Evolutionary conservation across 92 coral and sea anemone genomes (phyloP).

Genomic region (Paragorgia papillata): DNA sequence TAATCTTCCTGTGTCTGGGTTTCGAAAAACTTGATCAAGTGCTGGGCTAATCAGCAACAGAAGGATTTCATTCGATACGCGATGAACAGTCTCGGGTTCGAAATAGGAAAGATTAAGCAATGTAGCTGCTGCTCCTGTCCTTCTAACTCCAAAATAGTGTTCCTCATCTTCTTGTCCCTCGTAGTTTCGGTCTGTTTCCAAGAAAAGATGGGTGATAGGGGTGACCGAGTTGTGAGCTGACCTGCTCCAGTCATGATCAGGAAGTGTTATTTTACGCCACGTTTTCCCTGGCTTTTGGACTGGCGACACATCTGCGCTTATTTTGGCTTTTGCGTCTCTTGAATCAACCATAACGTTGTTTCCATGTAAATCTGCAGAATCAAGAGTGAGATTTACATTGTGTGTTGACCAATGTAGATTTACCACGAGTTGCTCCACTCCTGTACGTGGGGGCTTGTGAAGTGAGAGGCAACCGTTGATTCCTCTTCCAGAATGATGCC

Average conservation of each 20-base stretch:
- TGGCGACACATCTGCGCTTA: too few relatives aligned
- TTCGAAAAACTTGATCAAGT: slow-evolving; percentile 56
- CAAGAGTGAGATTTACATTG: slow-evolving; percentile 65
- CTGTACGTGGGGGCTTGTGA: too few relatives aligned
- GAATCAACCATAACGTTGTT: slow-evolving; percentile 36
- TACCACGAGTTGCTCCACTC: slow-evolving; percentile 2
- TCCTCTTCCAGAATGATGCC: slow-evolving; percentile 47
- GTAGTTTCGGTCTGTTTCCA: slow-evolving; percentile 39
- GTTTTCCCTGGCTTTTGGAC: too few relatives aligned
- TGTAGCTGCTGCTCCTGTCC: slow-evolving; percentile 70
- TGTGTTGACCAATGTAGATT: slow-evolving; percentile 54
- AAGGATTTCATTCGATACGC: slow-evolving; percentile 60
- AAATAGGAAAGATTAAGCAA: too few relatives aligned
- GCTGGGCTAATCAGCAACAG: slow-evolving; percentile 53
- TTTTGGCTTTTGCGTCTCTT: too few relatives aligned
- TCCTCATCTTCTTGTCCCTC: slow-evolving; percentile 30
- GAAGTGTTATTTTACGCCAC: too few relatives aligned
- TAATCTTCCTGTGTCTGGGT: slow-evolving; percentile 62
- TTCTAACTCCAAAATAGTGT: slow-evolving; percentile 1
- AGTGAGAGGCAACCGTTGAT: neutral
- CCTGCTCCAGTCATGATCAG: too few relatives aligned
- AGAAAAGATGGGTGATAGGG: slow-evolving; percentile 66
- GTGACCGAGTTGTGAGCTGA: slow-evolving; percentile 63
- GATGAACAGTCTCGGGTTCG: slow-evolving; percentile 62
- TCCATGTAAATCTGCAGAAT: slow-evolving; percentile 6